Evolutionary conservation across 2,797 vertebrate genomes (phyloP), one percentile per base, ranked within the genome.

Genomic region (Malacoraja senta): DNA sequence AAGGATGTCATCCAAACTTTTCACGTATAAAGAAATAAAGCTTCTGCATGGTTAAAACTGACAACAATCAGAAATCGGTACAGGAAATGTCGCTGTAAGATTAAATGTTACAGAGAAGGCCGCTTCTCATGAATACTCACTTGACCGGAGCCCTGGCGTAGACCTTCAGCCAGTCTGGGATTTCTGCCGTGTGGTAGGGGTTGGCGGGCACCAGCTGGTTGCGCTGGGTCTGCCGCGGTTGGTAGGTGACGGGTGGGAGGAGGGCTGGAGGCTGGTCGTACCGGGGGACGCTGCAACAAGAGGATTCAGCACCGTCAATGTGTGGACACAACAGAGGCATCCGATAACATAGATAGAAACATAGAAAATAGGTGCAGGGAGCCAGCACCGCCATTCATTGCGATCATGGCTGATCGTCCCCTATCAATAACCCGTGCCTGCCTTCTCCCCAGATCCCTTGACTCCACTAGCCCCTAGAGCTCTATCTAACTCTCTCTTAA

Each of bases 121-220:
- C 8, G 44, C 17, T 80, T 80, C 12, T 24, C 79, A 93, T 83
- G n/a, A 92, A 53, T 32, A 95, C 98, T 98, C 94, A 99, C 99
- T 99, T 99, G 68, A 99, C 97, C 0, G 98, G 99, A 29, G 99
- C 99, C 76, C 98, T 97, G 95, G 98, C 98, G 26, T 99, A 99
- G 93, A 99, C 99, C 96, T 99, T 99, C 94, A 99, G 97, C 99
- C 99, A 99, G 96, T 99, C 98, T 0, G 99, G 99, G 95, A 99
- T 99, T 95, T 99, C 98, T 0, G 98, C 98, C 0, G 98, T 98
- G 96, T 99, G 99, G 96, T 99, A 99, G 0, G 99, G 99, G 96
- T 99, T 99, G 1, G 99, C 99, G 81, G 99, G 99, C 26, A 99
- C 99, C 0, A 98, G 95, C 94, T 99, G 98, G 96, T 97, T 98